These are phyloP conservation scores for Lithosia quadra DNA, from an alignment of 2,888 invertebrate species.

Conservation along the genomic window DNA sequence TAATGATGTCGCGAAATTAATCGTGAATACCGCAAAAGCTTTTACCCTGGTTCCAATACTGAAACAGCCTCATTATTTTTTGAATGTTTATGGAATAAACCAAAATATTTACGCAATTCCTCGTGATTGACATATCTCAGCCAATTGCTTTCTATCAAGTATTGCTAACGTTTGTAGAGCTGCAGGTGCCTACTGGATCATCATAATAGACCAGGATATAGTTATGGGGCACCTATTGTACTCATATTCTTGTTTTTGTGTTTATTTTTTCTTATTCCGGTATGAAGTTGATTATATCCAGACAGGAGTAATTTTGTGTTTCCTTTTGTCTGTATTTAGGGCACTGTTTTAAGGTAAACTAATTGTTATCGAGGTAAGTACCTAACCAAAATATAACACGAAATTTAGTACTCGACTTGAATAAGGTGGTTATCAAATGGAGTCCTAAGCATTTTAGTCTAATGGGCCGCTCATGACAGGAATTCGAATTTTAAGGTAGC, in stretches of 20 bases:
- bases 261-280: conserved; percentile 6
- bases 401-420: background rate
- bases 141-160: conserved; percentile 11
- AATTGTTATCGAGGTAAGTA: background rate
- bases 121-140: conserved; percentile 35
- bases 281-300: conserved; percentile 6
- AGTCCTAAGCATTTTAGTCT: background rate
- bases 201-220: conserved; percentile 5
- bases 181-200: background rate
- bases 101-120: conserved; percentile 30
- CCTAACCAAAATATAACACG: background rate
- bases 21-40: conserved; percentile 32
- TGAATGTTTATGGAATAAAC: conserved; percentile 32
- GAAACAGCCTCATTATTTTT: conserved; percentile 28
- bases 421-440: background rate
- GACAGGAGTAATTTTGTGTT: background rate
- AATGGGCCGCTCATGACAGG: background rate
- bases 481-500: too few species aligned
- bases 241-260: conserved; percentile 3
- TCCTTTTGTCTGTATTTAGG: conserved; percentile 5
- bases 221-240: conserved; percentile 14
- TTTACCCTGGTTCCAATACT: conserved; percentile 44
- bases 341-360: background rate
- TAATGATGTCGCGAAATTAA: conserved; percentile 37
- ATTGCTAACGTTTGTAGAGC: background rate